Percentiles rank a stretch among this genome's conserved stretches.
phyloP scores from a whole-genome alignment of 2,797 vertebrate species.

The Echeneis naucrates region DNA sequence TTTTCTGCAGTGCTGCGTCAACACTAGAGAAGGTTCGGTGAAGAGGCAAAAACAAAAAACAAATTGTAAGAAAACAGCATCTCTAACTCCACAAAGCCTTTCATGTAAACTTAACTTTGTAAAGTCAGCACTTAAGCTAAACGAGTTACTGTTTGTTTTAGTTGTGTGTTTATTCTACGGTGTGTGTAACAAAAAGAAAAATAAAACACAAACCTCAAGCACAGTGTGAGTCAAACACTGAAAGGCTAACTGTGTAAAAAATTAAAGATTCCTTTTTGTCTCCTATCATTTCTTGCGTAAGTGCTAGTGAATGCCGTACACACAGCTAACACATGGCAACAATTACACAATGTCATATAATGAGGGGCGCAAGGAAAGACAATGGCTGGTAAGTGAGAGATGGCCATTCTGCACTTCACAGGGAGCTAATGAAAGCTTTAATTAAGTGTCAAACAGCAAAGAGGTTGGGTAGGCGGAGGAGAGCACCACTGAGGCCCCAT shows the following conservation, averaged over 20 bases:
- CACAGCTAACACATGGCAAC: slow-evolving; percentile 65
- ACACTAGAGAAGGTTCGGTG: background rate
- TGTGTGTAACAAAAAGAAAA: background rate
- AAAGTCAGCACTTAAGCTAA: background rate
- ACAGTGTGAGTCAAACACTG: slow-evolving; percentile 14
- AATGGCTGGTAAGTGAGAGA: slow-evolving; percentile 63
- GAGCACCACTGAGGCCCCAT: slow-evolving; percentile 56
- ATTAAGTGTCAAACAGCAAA: slow-evolving; percentile 81
- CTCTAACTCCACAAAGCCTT: background rate
- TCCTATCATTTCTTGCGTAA: slow-evolving; percentile 20
- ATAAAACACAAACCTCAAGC: slow-evolving; percentile 15
- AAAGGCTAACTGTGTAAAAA: slow-evolving; percentile 20
- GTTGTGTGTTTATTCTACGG: slow-evolving; percentile 16
- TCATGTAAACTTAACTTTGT: slow-evolving; percentile 3
- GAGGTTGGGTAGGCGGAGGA: slow-evolving; percentile 44
- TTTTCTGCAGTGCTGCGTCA: slow-evolving; percentile 29
- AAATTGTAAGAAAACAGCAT: background rate
- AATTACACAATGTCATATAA: slow-evolving; percentile 65
- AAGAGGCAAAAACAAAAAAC: background rate
- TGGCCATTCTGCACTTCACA: slow-evolving; percentile 75
- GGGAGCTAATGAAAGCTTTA: slow-evolving; percentile 83
- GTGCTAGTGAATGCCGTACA: slow-evolving; percentile 26
- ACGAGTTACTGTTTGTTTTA: background rate
- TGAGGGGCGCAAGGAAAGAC: slow-evolving; percentile 57
- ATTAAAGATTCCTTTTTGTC: slow-evolving; percentile 27